A percentile compares a stretch with the other conserved stretches of the same genome.
Conservation (phyloP, 2,113 vertebrate genomes). For the Caloenas nicobarica region DNA sequence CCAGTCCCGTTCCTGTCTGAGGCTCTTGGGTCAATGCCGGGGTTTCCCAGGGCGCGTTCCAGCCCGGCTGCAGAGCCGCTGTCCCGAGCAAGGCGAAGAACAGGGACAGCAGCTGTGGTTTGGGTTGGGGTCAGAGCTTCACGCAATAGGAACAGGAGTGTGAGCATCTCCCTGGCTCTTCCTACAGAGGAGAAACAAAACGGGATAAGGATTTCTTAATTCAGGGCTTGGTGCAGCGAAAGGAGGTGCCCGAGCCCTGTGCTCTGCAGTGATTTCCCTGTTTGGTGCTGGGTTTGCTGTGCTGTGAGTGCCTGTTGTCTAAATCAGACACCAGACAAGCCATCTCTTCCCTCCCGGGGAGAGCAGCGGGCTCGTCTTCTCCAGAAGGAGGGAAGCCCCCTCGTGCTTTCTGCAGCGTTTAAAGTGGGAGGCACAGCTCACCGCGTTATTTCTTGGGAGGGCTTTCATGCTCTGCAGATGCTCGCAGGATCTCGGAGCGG, state of each 20-base stretch:
- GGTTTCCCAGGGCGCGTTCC: too few species aligned
- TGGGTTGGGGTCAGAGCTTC: too few species aligned
- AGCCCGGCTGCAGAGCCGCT: too few species aligned
- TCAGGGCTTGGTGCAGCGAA: not conserved
- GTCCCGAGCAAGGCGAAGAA: too few species aligned
- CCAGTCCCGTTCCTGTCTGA: too few species aligned
- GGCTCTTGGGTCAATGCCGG: too few species aligned
- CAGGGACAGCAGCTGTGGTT: too few species aligned
- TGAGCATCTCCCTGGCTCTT: too few species aligned
- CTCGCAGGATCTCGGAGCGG: not conserved
- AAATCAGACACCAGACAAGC: rapidly evolving
- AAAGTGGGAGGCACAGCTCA: not conserved
- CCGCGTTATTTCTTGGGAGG: rapidly evolving
- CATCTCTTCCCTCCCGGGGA: not conserved
- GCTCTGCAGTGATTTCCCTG: rapidly evolving
- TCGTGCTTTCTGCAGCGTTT: not conserved
- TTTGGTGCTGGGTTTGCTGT: not conserved
- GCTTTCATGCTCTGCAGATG: not conserved
- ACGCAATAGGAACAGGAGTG: too few species aligned
- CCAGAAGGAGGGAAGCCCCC: not conserved
- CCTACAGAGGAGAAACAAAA: too few species aligned
- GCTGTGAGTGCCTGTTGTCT: not conserved
- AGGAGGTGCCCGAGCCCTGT: not conserved
- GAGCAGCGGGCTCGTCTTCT: not conserved
- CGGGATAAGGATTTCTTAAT: rapidly evolving